A percentile compares a stretch with the other conserved stretches of the same genome.
phyloP scores from a whole-genome alignment of 2,888 invertebrate species.

The Metopia argyrocephala region DNA sequence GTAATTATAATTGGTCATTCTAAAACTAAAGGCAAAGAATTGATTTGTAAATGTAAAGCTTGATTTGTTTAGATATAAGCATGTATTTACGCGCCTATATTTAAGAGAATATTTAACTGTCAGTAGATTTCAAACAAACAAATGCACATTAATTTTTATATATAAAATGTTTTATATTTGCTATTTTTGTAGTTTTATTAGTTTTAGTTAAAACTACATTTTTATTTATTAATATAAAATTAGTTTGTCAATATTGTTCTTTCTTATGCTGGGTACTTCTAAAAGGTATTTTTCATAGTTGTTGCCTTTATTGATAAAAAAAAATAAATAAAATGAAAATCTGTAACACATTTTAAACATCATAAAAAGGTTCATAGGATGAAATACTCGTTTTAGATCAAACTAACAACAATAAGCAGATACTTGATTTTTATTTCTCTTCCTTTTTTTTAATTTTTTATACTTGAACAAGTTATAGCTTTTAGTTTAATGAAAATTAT shows the following conservation, averaged over 20 bases:
- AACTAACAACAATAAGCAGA: neutral
- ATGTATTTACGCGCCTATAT: too few relatives aligned
- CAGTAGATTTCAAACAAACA: too few relatives aligned
- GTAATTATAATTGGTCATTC: too few relatives aligned
- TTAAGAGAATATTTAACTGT: too few relatives aligned
- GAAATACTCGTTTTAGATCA: neutral
- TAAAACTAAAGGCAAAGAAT: too few relatives aligned
- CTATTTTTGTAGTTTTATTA: too few relatives aligned
- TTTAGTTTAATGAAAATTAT: conserved; percentile 41
- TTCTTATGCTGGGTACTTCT: neutral
- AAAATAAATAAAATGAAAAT: neutral
- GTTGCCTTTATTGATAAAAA: neutral
- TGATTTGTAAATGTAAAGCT: too few relatives aligned
- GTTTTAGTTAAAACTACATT: neutral
- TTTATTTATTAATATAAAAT: neutral
- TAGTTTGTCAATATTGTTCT: neutral
- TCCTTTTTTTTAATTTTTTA: neutral
- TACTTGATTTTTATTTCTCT: neutral
- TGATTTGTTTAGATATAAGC: too few relatives aligned
- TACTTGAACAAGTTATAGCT: conserved; percentile 18
- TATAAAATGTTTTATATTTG: too few relatives aligned
- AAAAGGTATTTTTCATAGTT: conserved; percentile 4
- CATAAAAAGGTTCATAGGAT: neutral
- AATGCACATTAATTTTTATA: too few relatives aligned
- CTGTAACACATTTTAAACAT: neutral